phyloP scores from a whole-genome alignment of 2,797 vertebrate genomes.

The Melanotaenia pygmaea region DNA sequence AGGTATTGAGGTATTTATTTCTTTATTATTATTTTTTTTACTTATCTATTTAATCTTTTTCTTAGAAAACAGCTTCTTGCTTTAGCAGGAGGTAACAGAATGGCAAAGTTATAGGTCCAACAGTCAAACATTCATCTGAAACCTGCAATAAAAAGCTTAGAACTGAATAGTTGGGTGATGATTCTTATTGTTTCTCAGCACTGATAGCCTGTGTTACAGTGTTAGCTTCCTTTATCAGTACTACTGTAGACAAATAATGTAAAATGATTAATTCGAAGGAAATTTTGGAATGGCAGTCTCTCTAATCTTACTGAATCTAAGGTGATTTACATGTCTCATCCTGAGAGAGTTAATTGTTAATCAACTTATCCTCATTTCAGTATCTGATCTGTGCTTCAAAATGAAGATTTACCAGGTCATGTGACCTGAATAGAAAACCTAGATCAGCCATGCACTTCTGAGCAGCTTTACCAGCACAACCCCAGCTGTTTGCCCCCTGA shows the following conservation, averaged over 20 bases:
- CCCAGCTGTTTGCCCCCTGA: conserved; percentile 54
- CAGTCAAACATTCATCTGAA: conserved; percentile 7
- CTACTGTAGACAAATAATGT: background rate
- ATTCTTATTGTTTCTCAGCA: background rate
- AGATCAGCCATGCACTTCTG: conserved; percentile 13
- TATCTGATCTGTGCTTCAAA: conserved; percentile 23
- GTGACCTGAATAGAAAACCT: conserved; percentile 32
- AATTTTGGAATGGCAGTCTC: no score
- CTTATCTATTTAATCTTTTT: background rate
- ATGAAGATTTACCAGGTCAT: conserved; percentile 46
- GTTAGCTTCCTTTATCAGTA: background rate
- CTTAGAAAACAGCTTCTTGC: background rate
- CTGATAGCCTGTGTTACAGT: background rate
- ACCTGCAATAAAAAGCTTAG: background rate
- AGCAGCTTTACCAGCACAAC: conserved; percentile 45
- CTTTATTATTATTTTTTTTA: background rate
- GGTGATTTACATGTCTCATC: background rate
- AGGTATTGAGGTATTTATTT: conserved; percentile 1
- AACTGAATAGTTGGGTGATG: background rate
- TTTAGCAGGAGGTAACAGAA: background rate
- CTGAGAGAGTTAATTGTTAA: conserved; percentile 33
- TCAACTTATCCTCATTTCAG: conserved; percentile 47
- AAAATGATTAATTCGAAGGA: no score
- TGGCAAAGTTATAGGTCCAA: background rate
- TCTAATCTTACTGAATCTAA: background rate